Evolutionary conservation across 2,797 vertebrate species (phyloP), one percentile per base, ranked within the genome.

Genomic region (Microcaecilia unicolor): DNA sequence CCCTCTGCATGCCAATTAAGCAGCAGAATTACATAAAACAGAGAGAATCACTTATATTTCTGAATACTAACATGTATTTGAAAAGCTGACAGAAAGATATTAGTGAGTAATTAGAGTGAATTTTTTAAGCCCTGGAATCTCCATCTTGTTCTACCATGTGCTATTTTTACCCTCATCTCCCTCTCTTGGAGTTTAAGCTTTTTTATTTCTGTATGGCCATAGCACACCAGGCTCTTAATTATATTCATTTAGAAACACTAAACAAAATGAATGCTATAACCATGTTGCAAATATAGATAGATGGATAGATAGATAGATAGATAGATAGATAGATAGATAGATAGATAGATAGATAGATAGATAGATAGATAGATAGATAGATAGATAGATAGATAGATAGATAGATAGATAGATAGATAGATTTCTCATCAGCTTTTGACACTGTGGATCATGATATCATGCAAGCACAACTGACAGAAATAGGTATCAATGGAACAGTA

Each of bases 1-100:
- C 82, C 81, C 62, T 81, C 81, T 85, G 79, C 78, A 82, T 87
- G 81, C 88, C 89, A 91, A 90, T 94, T 92, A 94, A 92, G 84
- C 85, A 81, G 86, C 84, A 79, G 91, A 88, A 97, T 97, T 92
- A 97, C 90, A 88, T 91, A 91, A 91, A 90, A 91, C 90, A 86
- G 86, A 47, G 72, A 79, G 77, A 88, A 83, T 87, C 86, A 92
- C 85, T 85, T 85, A 77, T 73, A 77, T 86, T 89, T 84, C 70
- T 67, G 58, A 67, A 71, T 76, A 75, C 73, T 79, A 76, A 76
- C 81, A 74, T 68, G 80, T 67, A 75, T 78, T 76, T 77, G 75
- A 78, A 81, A 77, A 74, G 78, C 83, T 90, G 88, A 92, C 86
- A 88, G 87, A 83, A 81, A 77, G 76, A 85, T 79, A 80, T 76